Evolutionary conservation across 2,797 vertebrate genomes (phyloP).

Genomic region (Onychomys arenicola): DNA sequence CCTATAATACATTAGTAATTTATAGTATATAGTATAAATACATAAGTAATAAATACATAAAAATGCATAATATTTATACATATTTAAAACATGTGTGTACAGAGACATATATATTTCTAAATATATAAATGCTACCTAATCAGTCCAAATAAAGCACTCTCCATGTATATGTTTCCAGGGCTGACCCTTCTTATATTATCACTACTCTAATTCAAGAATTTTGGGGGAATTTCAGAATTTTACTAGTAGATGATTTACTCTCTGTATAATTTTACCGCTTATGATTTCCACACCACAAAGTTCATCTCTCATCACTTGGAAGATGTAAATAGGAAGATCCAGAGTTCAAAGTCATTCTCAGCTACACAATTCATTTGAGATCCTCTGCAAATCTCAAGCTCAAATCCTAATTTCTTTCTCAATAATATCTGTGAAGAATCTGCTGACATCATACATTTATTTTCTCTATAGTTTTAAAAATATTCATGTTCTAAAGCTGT

Average conservation of each 20-base stretch:
- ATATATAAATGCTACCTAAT: background rate
- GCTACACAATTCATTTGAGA: background rate
- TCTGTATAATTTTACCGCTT: background rate
- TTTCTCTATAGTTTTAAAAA: background rate
- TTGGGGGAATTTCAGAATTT: background rate
- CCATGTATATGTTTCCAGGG: background rate
- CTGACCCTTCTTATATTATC: background rate
- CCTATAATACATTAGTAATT: background rate
- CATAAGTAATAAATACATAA: too few species aligned
- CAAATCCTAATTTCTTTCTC: background rate
- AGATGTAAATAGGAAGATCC: background rate
- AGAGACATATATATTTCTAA: background rate
- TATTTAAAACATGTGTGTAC: too few species aligned
- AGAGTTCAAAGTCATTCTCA: background rate
- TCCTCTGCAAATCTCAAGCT: background rate
- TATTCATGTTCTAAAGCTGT: background rate
- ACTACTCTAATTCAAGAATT: background rate
- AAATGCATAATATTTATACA: background rate
- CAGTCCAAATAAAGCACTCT: background rate
- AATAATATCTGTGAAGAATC: background rate
- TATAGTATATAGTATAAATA: background rate
- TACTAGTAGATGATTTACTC: background rate
- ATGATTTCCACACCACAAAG: background rate
- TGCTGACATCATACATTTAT: background rate
- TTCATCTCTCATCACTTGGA: background rate